Evolutionary conservation across 1,140 invertebrate species (phyloP).

Genomic region (Hycleus phaleratus): DNA sequence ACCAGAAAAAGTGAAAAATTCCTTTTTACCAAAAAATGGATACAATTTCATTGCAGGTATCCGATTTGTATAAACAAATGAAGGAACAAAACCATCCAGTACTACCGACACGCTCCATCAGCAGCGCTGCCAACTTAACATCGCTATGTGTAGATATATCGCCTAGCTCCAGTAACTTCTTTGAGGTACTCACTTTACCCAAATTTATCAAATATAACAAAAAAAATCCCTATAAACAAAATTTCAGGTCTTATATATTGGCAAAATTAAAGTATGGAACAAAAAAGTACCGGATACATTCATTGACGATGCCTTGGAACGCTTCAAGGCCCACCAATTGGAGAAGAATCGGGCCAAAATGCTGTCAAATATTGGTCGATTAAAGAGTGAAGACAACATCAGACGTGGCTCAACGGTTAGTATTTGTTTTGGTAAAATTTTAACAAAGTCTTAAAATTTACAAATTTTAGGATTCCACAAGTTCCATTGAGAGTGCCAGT

Average conservation of each 20-base stretch:
- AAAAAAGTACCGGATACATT: slow-evolving; percentile 79
- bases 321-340: slow-evolving; percentile 71
- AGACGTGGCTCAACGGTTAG: slow-evolving; percentile 28
- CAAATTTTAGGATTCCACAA: slow-evolving; percentile 1
- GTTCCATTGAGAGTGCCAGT: slow-evolving; percentile 4
- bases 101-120: slow-evolving; percentile 26
- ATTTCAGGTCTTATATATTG: slow-evolving; percentile 73
- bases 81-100: slow-evolving; percentile 48
- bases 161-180: slow-evolving; percentile 76
- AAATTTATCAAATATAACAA: no score
- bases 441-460: background rate
- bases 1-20: no score
- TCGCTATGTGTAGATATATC: slow-evolving; percentile 71
- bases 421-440: background rate
- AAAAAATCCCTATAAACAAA: background rate
- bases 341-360: slow-evolving; percentile 31
- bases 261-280: slow-evolving; percentile 77
- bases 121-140: slow-evolving; percentile 54
- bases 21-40: no score
- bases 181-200: slow-evolving; percentile 51
- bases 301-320: slow-evolving; percentile 82
- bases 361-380: slow-evolving; percentile 22
- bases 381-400: slow-evolving; percentile 30
- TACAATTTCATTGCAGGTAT: slow-evolving; percentile 46
- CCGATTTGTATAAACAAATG: slow-evolving; percentile 62